Base-by-base conservation (phyloP, 2,888 invertebrate species). In the Trissolcus brochymenae region DNA sequence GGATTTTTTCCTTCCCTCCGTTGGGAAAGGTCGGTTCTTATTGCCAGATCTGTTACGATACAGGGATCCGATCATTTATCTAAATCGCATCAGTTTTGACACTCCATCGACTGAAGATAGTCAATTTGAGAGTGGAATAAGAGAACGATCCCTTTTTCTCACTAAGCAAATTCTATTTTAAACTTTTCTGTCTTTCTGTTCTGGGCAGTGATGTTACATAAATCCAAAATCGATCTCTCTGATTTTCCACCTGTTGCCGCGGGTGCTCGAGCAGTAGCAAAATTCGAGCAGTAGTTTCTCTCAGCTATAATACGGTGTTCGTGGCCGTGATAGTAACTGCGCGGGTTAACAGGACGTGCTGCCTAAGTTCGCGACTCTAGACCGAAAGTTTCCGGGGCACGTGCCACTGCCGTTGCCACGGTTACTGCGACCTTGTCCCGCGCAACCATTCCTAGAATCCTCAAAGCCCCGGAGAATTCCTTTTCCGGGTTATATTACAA, bases 381-480 rank as follows among this genome's bases (percentile, higher is more conserved):
- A 73, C 72, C 76, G 74, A 75, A 80, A 77, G 76, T 81, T 82
- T 80, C 77, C 79, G 80, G 81, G 85, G 84, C 88, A 88, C 88
- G 88, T 87, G 89, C 86, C 86, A 81, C 74, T 83, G 81, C 81
- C 83, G 88, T 88, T 86, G 86, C 87, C 84, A 88, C 79, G 87
- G 87, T 83, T 82, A 88, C 88, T 83, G 78, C 85, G 87, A 86
- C 87, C 88, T 88, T 88, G 87, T 85, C 87, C 87, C 87, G 87
- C 84, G 84, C 85, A 85, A 85, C 82, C 83, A 84, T 80, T 81
- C 83, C 80, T 82, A 79, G 80, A 80, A 79, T 76, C 66, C 70
- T 56, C 49, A 67, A 54, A 65, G 40, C 62, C 70, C 65, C 68
- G 57, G 25, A 54, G 53, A 41, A 71, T 67, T 56, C 55, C 59